Evolutionary conservation across 1,140 invertebrate species (phyloP).

Genomic region (Oedothorax gibbosus): DNA sequence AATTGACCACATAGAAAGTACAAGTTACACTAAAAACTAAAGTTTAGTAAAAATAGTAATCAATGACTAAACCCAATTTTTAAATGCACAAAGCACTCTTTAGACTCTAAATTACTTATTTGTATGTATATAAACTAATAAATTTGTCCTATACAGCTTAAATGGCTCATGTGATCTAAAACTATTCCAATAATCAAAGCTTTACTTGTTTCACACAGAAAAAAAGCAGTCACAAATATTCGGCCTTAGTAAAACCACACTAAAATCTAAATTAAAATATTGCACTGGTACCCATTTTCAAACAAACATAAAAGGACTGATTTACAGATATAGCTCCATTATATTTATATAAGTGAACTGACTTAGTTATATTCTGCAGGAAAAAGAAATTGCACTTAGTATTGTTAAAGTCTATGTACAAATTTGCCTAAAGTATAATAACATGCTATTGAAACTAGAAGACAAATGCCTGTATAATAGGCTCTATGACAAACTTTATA

Average conservation of each 20-base stretch:
- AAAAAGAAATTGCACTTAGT: neutral
- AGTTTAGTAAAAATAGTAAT: neutral
- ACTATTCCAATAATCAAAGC: too few species aligned
- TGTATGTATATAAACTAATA: neutral
- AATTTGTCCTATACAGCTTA: neutral
- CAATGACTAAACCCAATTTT: neutral
- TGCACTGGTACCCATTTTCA: too few species aligned
- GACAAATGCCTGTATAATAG: neutral
- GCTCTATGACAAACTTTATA: slow-evolving; percentile 20
- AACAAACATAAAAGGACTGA: too few species aligned
- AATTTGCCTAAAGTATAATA: slow-evolving; percentile 12
- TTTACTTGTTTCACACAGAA: too few species aligned
- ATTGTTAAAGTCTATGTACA: slow-evolving; percentile 21
- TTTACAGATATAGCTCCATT: too few species aligned
- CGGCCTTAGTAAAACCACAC: too few species aligned
- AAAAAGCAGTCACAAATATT: too few species aligned
- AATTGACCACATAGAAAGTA: too few species aligned
- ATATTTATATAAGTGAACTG: too few species aligned
- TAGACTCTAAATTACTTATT: neutral
- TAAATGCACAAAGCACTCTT: neutral
- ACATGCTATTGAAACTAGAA: neutral
- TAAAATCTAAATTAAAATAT: too few species aligned
- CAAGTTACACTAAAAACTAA: neutral
- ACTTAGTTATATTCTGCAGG: too few species aligned
- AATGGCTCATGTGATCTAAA: too few species aligned